Percentiles rank a stretch among this genome's conserved stretches.
These are phyloP conservation scores for Saccopteryx bilineata DNA, from an alignment of 2,113 vertebrate genomes.

Conservation along the genomic window DNA sequence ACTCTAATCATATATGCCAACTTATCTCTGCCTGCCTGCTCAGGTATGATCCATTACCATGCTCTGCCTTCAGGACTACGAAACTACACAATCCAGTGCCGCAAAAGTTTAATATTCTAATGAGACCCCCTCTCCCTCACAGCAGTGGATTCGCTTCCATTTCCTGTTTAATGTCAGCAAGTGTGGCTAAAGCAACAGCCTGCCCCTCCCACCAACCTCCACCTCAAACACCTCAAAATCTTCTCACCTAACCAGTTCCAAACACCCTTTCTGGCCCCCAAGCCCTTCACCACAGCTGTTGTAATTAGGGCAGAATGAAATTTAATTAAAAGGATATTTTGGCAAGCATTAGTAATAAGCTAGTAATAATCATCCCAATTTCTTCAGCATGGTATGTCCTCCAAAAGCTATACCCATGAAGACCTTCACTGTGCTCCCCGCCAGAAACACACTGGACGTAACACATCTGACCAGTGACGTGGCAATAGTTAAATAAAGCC, in stretches of 20 bases:
- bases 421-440: background rate
- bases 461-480: background rate
- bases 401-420: background rate
- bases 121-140: background rate
- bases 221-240: background rate
- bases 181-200: background rate
- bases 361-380: background rate
- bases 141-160: background rate
- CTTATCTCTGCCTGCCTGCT: background rate
- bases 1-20: fast-evolving
- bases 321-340: conserved; percentile 2
- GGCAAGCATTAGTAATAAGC: background rate
- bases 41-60: too few species aligned
- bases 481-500: background rate
- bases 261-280: background rate
- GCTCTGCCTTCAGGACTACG: fast-evolving
- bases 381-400: background rate
- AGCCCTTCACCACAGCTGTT: background rate
- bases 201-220: background rate
- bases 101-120: background rate
- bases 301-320: background rate
- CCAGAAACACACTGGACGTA: background rate
- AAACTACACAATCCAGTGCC: background rate
- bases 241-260: background rate
- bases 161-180: background rate